phyloP scores from a whole-genome alignment of 1,140 invertebrate species.

The Prorops nasuta region DNA sequence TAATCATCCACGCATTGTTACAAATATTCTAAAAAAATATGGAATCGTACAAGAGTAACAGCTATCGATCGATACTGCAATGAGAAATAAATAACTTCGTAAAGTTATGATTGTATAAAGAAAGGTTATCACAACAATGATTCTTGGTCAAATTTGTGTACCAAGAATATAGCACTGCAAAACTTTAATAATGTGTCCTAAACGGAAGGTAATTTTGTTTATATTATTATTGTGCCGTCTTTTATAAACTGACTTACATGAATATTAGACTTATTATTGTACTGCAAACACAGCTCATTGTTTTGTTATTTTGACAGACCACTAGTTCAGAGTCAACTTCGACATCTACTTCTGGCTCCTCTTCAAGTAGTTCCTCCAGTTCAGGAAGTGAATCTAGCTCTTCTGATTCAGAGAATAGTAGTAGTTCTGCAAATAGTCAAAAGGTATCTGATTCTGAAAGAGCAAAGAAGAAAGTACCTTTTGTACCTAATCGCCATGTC shows the following conservation, averaged over 20 bases:
- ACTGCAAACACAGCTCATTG: too few relatives aligned
- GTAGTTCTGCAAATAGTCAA: slow-evolving; percentile 56
- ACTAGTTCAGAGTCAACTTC: slow-evolving; percentile 66
- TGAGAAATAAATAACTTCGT: too few relatives aligned
- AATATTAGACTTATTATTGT: too few relatives aligned
- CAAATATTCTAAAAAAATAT: too few relatives aligned
- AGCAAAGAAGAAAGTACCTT: slow-evolving; percentile 56
- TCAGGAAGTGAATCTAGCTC: slow-evolving; percentile 69
- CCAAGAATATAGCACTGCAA: slow-evolving; percentile 27
- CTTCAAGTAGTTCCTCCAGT: slow-evolving; percentile 61
- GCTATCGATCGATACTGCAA: too few relatives aligned
- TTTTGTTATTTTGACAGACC: too few relatives aligned
- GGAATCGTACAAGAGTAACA: too few relatives aligned
- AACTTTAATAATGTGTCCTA: slow-evolving; percentile 54
- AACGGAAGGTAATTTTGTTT: slow-evolving; percentile 44
- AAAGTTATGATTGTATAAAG: too few relatives aligned
- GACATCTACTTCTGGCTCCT: slow-evolving; percentile 65
- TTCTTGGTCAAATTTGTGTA: slow-evolving; percentile 1
- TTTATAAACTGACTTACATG: too few relatives aligned
- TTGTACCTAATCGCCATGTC: slow-evolving; percentile 44
- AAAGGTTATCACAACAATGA: slow-evolving; percentile 13
- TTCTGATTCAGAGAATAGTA: slow-evolving; percentile 70
- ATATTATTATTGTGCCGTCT: background rate
- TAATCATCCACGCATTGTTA: too few relatives aligned
- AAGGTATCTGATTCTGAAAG: slow-evolving; percentile 51